Conservation (phyloP, 2,888 invertebrate genomes). For the Hydrotaea diabolus region DNA sequence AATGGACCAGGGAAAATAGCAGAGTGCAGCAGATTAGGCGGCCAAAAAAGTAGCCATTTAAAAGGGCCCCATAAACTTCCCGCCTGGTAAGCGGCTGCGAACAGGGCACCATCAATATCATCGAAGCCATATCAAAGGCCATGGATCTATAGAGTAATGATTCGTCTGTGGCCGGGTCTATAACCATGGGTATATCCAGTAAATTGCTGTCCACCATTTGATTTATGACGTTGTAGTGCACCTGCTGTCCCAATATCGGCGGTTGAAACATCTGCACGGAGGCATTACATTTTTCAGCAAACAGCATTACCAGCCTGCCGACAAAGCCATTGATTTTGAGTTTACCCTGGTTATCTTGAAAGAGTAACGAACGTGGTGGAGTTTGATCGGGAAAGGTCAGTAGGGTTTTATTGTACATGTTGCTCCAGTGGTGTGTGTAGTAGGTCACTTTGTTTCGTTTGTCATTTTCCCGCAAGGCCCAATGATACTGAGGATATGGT, state of each 20-base stretch:
- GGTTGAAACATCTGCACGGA: slow-evolving; percentile 46
- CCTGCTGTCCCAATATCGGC: background rate
- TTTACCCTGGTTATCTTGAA: slow-evolving; percentile 53
- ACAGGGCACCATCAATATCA: slow-evolving; percentile 57
- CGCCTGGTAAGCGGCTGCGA: slow-evolving; percentile 24
- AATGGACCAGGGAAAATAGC: slow-evolving; percentile 41
- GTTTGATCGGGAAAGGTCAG: slow-evolving; percentile 68
- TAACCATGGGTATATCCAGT: slow-evolving; percentile 54
- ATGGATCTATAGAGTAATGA: background rate
- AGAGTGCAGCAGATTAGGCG: slow-evolving; percentile 10
- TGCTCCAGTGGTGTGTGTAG: slow-evolving; percentile 5
- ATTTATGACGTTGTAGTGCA: background rate
- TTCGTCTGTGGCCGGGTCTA: background rate
- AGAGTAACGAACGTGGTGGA: slow-evolving; percentile 69
- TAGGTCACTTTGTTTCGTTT: background rate
- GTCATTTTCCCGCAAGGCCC: background rate
- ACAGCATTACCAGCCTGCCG: slow-evolving; percentile 65
- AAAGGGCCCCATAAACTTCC: slow-evolving; percentile 19
- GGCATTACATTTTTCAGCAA: slow-evolving; percentile 70
- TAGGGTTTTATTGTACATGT: slow-evolving; percentile 59
- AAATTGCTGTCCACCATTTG: slow-evolving; percentile 33
- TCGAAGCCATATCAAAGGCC: slow-evolving; percentile 17
- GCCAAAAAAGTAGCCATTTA: slow-evolving; percentile 8
- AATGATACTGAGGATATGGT: slow-evolving; percentile 43
- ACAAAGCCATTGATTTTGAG: slow-evolving; percentile 69